A percentile compares a stretch with the other conserved stretches of the same genome.
These are phyloP conservation scores for Andrena trimmerana DNA, from an alignment of 2,888 invertebrate species.

Conservation along the genomic window DNA sequence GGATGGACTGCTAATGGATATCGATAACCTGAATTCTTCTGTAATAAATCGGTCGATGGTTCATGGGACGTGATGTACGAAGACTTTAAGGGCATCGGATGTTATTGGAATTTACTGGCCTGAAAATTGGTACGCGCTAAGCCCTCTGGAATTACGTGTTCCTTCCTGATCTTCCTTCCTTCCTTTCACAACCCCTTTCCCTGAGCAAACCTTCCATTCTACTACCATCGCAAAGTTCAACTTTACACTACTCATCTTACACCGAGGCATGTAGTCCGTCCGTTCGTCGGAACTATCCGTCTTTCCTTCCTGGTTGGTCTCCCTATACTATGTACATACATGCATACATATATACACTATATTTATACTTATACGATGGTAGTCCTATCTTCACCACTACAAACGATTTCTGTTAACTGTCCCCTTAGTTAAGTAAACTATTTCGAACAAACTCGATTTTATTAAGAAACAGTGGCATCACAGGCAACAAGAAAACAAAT, in stretches of 20 bases:
- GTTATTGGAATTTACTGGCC: constrained; percentile 83
- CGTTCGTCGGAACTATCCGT: constrained; percentile 47
- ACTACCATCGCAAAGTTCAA: constrained; percentile 43
- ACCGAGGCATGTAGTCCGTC: constrained; percentile 33
- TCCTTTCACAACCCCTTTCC: constrained; percentile 45
- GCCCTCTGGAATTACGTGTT: constrained; percentile 71
- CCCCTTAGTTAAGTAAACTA: not conserved
- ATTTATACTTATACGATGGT: not conserved
- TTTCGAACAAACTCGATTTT: not conserved
- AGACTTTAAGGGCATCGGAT: constrained; percentile 80
- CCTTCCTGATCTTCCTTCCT: constrained; percentile 64
- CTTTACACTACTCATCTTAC: constrained; percentile 45
- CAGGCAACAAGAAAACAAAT: not conserved
- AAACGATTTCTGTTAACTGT: not conserved
- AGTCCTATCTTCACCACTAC: not conserved
- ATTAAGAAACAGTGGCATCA: not conserved
- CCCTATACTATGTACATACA: not conserved
- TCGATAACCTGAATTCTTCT: constrained; percentile 78
- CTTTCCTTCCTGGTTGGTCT: constrained; percentile 16
- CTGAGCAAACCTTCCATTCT: constrained; percentile 48
- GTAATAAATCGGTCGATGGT: constrained; percentile 78
- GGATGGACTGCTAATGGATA: constrained; percentile 69
- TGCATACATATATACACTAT: not conserved
- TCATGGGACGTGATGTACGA: constrained; percentile 78
- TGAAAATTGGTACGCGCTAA: constrained; percentile 81